These are phyloP conservation scores for Dromococcyx pavoninus DNA, from an alignment of 2,797 vertebrate genomes.

Conservation along the genomic window DNA sequence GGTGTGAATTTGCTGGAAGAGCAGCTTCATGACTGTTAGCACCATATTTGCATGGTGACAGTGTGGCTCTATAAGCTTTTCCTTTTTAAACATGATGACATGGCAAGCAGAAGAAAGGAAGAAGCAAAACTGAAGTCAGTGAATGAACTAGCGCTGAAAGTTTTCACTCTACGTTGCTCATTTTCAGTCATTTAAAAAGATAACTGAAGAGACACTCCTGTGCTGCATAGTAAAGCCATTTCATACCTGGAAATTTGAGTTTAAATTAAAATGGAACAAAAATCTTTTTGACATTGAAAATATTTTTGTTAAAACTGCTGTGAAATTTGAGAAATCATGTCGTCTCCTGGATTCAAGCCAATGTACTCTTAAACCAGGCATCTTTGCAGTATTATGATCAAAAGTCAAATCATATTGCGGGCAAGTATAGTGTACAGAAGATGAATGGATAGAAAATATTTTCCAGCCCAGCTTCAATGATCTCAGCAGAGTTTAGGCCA, in stretches of 20 bases:
- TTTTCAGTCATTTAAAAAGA: background rate
- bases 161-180: background rate
- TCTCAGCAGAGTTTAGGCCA: background rate
- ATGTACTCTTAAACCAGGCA: background rate
- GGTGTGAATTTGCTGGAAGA: slow-evolving; percentile 10
- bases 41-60: background rate
- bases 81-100: background rate
- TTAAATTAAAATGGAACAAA: background rate
- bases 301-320: background rate
- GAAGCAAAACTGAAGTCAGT: background rate
- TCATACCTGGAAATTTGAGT: background rate
- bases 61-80: background rate
- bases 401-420: background rate
- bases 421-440: background rate
- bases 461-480: background rate
- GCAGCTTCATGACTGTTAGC: background rate
- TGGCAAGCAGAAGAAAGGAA: background rate
- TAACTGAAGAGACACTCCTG: background rate
- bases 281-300: background rate
- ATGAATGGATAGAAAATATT: background rate
- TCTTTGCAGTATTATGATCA: background rate
- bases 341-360: background rate
- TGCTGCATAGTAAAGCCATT: background rate
- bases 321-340: background rate
- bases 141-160: background rate